These are phyloP conservation scores for Burhinus bistriatus DNA, from an alignment of 2,113 vertebrate species.

Conservation along the genomic window DNA sequence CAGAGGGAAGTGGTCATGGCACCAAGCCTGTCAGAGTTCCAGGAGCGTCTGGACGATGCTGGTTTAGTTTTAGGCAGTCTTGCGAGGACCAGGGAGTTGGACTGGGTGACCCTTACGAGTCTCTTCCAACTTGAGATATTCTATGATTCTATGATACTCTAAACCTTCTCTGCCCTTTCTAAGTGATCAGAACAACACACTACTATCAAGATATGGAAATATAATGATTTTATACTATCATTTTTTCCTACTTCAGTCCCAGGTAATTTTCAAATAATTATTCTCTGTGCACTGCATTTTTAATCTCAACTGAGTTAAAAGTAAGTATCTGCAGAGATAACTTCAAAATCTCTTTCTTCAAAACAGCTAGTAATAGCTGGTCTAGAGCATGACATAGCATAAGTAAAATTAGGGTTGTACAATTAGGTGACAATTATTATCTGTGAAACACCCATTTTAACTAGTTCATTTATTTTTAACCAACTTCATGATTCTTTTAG, in stretches of 20 bases:
- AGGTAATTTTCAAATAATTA: neutral
- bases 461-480: neutral
- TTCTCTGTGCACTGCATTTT: neutral
- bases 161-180: neutral
- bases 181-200: neutral
- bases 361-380: neutral
- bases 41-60: neutral
- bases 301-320: neutral
- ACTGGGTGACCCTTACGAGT: neutral
- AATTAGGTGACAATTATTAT: neutral
- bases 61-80: neutral
- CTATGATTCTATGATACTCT: neutral
- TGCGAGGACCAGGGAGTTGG: neutral
- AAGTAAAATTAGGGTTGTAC: neutral
- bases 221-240: neutral
- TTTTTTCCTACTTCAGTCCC: neutral
- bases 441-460: neutral
- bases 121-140: neutral
- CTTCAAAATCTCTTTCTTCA: neutral
- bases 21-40: neutral
- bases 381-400: neutral
- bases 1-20: neutral
- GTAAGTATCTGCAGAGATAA: neutral
- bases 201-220: neutral
- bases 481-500: neutral